Conservation (phyloP, 2,113 vertebrate species). For the Stegostoma tigrinum region DNA sequence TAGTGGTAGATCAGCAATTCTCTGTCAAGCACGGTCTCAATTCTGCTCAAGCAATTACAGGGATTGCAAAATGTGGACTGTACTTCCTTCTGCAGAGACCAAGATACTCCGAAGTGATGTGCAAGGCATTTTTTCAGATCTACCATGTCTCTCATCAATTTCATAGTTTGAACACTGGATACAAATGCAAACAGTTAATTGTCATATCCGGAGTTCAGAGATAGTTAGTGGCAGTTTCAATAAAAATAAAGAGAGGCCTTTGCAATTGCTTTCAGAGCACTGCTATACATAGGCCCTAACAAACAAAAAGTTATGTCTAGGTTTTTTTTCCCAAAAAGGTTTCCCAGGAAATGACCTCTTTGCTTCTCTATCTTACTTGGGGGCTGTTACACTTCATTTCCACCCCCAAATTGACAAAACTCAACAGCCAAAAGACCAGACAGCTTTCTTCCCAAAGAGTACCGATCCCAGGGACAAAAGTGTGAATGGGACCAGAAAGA, state of each 20-base stretch:
- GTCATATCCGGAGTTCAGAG: background rate
- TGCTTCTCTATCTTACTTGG: background rate
- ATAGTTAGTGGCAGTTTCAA: background rate
- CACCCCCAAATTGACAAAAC: background rate
- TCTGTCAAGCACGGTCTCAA: background rate
- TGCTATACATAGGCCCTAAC: background rate
- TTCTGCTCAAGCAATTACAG: background rate
- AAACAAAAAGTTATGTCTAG: background rate
- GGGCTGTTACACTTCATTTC: background rate
- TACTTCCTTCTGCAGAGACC: background rate
- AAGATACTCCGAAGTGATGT: background rate
- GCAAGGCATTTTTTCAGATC: background rate
- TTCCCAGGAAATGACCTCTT: background rate
- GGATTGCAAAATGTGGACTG: background rate
- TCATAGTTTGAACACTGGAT: background rate
- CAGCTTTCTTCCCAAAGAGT: background rate
- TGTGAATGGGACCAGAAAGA: background rate
- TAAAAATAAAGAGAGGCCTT: background rate
- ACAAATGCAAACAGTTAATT: background rate
- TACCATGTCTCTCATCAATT: background rate
- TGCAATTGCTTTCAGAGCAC: background rate
- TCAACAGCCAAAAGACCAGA: background rate
- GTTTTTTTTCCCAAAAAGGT: background rate
- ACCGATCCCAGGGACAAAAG: background rate
- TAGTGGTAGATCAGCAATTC: background rate